These are phyloP conservation scores for Mythimna loreyi DNA, from an alignment of 2,888 invertebrate species.

Conservation along the genomic window DNA sequence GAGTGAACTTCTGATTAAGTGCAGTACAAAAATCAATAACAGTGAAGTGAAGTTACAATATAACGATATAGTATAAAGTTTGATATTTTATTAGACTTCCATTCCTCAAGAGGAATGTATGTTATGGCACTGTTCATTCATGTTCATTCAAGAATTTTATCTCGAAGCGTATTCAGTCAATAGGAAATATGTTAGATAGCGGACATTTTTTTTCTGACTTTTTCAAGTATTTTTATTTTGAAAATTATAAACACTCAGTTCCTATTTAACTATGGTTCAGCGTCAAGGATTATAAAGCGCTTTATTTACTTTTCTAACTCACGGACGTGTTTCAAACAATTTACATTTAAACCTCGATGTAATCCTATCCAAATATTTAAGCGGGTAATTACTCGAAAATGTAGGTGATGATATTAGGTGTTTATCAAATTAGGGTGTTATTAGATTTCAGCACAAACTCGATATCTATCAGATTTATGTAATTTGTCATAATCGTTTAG, in stretches of 20 bases:
- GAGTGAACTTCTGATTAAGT: slow-evolving; percentile 31
- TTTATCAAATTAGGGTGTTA: slow-evolving; percentile 42
- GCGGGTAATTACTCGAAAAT: slow-evolving; percentile 49
- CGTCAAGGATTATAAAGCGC: slow-evolving; percentile 30
- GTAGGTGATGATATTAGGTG: slow-evolving; percentile 36
- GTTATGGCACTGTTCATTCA: slow-evolving; percentile 8
- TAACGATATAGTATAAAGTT: not conserved
- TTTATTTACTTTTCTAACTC: slow-evolving; percentile 50
- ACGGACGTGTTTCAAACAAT: slow-evolving; percentile 32
- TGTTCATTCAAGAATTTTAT: slow-evolving; percentile 20
- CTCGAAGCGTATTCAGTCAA: not conserved
- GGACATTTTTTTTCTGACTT: not conserved
- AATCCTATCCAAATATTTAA: slow-evolving; percentile 59
- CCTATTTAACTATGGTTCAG: slow-evolving; percentile 1
- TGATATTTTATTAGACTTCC: slow-evolving; percentile 18
- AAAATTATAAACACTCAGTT: slow-evolving; percentile 6
- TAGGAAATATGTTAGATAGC: not conserved
- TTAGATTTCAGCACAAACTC: slow-evolving; percentile 32
- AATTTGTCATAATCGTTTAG: slow-evolving; percentile 19
- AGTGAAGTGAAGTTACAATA: slow-evolving; percentile 6
- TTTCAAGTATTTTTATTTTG: not conserved
- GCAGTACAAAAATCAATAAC: slow-evolving; percentile 34
- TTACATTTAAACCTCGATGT: slow-evolving; percentile 47
- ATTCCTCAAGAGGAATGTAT: slow-evolving; percentile 1
- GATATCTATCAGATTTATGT: slow-evolving; percentile 28